These are phyloP conservation scores for Gnathonemus longibarbis DNA, from an alignment of 2,113 vertebrate genomes.

Conservation along the genomic window DNA sequence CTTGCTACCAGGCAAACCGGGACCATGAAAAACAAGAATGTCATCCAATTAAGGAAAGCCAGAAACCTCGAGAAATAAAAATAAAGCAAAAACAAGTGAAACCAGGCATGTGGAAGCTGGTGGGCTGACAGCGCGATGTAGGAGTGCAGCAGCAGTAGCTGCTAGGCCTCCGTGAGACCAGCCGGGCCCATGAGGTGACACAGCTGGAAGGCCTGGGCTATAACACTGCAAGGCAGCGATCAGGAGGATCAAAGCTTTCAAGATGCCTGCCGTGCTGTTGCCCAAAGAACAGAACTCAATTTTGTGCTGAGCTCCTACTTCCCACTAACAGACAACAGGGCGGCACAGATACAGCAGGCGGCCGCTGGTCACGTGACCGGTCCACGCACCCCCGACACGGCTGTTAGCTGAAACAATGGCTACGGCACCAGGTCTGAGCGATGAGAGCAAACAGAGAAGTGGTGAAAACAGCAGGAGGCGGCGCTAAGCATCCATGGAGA, in stretches of 20 bases:
- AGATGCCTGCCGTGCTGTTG: not conserved
- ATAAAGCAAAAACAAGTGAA: not conserved
- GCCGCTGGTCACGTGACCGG: not conserved
- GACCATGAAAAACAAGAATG: not conserved
- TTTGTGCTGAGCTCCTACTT: not conserved
- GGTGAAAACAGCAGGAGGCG: not conserved
- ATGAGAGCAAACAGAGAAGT: not conserved
- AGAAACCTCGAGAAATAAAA: conserved; percentile 4
- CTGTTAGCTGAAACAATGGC: not conserved
- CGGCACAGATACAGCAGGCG: not conserved
- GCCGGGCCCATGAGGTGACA: not conserved
- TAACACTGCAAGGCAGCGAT: not conserved
- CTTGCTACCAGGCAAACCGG: not conserved
- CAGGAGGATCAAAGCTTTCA: not conserved
- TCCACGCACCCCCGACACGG: not conserved
- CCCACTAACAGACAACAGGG: not conserved
- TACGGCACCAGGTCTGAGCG: not conserved
- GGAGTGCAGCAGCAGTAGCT: not conserved
- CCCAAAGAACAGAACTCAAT: not conserved
- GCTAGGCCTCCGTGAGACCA: not conserved
- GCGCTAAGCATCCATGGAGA: not conserved
- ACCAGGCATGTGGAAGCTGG: not conserved
- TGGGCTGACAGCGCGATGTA: not conserved
- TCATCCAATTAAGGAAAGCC: not conserved
- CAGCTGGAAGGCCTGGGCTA: not conserved